These are phyloP conservation scores for Pterostichus madidus DNA, from an alignment of 2,888 invertebrate genomes.

Conservation along the genomic window DNA sequence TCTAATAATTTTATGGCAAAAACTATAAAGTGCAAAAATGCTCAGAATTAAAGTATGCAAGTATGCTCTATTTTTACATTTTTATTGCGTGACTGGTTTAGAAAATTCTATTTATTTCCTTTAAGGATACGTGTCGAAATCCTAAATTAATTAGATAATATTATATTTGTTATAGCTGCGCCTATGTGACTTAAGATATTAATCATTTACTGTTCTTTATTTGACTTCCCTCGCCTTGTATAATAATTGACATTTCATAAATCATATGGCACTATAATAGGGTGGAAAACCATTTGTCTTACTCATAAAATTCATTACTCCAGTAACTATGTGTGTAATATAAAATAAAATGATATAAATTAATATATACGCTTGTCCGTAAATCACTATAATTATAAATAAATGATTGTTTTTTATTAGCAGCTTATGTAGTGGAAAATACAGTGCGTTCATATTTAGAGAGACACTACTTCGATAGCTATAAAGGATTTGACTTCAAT, in stretches of 20 bases:
- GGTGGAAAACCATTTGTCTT: conserved; percentile 47
- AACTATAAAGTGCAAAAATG: too few relatives aligned
- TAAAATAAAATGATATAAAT: conserved; percentile 39
- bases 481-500: too few relatives aligned
- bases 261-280: conserved; percentile 37
- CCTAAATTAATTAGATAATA: too few relatives aligned
- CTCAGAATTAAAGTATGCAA: too few relatives aligned
- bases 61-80: too few relatives aligned
- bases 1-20: too few relatives aligned
- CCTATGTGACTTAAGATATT: conserved; percentile 22
- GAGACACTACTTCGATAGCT: not conserved
- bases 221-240: conserved; percentile 18
- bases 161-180: too few relatives aligned
- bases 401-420: not conserved
- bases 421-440: not conserved
- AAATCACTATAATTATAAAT: conserved; percentile 30
- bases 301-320: conserved; percentile 35
- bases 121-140: too few relatives aligned
- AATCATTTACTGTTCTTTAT: conserved; percentile 17
- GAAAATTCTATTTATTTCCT: too few relatives aligned
- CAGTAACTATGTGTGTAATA: conserved; percentile 4
- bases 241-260: conserved; percentile 47
- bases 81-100: too few relatives aligned
- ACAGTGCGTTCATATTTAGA: too few relatives aligned
- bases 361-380: conserved; percentile 16